These are phyloP conservation scores for Nemoura dubitans DNA, from an alignment of 2,888 invertebrate species.

Conservation along the genomic window DNA sequence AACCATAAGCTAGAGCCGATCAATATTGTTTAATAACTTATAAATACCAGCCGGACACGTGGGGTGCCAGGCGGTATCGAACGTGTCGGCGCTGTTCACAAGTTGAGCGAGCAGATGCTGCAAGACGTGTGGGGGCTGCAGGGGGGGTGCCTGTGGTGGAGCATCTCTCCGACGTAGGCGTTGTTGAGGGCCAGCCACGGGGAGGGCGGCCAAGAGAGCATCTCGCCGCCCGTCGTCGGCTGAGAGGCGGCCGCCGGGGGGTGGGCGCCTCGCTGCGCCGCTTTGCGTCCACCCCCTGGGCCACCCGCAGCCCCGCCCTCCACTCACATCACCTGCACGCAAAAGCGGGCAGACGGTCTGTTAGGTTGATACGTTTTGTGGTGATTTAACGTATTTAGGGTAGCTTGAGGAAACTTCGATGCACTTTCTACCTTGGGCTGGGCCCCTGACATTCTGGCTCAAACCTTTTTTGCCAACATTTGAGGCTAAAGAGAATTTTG, in stretches of 20 bases:
- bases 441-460: too few species aligned
- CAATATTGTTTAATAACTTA: not conserved
- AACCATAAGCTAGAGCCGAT: slow-evolving; percentile 3
- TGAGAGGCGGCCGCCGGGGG: slow-evolving; percentile 42
- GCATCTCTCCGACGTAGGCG: slow-evolving; percentile 53
- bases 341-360: slow-evolving; percentile 47
- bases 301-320: slow-evolving; percentile 61
- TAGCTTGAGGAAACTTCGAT: too few species aligned
- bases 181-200: slow-evolving; percentile 54
- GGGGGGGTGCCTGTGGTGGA: slow-evolving; percentile 52
- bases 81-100: slow-evolving; percentile 48
- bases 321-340: slow-evolving; percentile 63
- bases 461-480: too few species aligned
- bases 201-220: slow-evolving; percentile 50
- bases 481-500: too few species aligned
- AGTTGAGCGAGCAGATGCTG: slow-evolving; percentile 55
- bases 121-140: slow-evolving; percentile 53
- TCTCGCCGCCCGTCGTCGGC: slow-evolving; percentile 42
- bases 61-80: not conserved
- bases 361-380: slow-evolving; percentile 33
- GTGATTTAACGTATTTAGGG: too few species aligned
- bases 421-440: too few species aligned
- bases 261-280: slow-evolving; percentile 39
- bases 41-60: not conserved
- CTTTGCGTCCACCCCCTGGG: slow-evolving; percentile 52